Base-by-base conservation (phyloP, 1,140 invertebrate genomes). In the Colletes gigas region DNA sequence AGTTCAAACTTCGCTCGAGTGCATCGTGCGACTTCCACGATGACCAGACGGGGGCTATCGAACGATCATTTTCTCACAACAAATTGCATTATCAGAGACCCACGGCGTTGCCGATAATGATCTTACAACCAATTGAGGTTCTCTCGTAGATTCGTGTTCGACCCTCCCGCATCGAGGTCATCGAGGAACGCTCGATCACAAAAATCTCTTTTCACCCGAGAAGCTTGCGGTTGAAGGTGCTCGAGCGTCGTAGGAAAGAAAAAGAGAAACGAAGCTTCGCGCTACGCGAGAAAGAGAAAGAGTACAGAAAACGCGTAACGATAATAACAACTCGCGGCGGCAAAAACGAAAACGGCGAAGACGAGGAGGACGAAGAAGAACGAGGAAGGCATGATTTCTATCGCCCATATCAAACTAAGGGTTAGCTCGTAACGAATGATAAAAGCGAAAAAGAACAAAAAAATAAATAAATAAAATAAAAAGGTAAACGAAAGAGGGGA, bases 361-460 rank as follows among this genome's bases (percentile, higher is more conserved):
- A 59, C 10, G n/a, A 47, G 54, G n/a, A 17, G 47, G n/a, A 62
- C 15, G 69, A 78, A 55, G 44, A 63, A 78, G 15, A 62, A 52
- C 75, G 47, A 54, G n/a, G 50, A 55, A 77, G 74, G 74, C 52
- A 73, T 19, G 75, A 66, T 81, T 77, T 62, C 39, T 30, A 59
- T 71, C 44, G 57, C 69, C 41, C 72, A 81, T 85, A 84, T 85
- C 83, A 81, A 52, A 75, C 50, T 67, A 71, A 81, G 19, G 39
- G 39, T 44, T 54, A 81, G 55, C 21, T 55, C 73, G 14, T 59
- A 68, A 19, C 15, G 12, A 54, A 78, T n/a, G 41, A 0, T 21
- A 44, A 71, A 39, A 71, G 1, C 5, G 10, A 54, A 71, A 63
- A 44, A 4, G 21, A n/a, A 41, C 12, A 67, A 77, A 47, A 67